A percentile compares a stretch with the other conserved stretches of the same genome.
Conservation (phyloP, 1,140 invertebrate species). For the Orussus abietinus region DNA sequence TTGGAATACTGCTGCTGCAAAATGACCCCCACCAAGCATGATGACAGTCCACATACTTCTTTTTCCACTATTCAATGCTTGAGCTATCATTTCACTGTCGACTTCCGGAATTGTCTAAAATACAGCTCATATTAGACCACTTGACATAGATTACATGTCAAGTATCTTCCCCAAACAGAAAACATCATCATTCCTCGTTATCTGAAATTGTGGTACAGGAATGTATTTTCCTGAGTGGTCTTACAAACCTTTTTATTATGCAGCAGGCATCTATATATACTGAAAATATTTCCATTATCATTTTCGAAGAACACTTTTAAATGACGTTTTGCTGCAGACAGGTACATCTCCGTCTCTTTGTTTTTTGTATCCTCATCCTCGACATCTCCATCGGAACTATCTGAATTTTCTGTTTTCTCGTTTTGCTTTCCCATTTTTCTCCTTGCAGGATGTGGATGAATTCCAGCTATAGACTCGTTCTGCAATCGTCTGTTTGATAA, state of each 20-base stretch:
- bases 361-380: slow-evolving; percentile 27
- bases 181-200: too few species aligned
- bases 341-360: slow-evolving; percentile 36
- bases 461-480: background rate
- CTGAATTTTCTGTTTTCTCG: slow-evolving; percentile 26
- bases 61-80: slow-evolving; percentile 43
- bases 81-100: slow-evolving; percentile 47
- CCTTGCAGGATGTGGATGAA: too few species aligned
- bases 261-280: slow-evolving; percentile 68
- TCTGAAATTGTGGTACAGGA: too few species aligned
- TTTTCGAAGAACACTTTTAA: slow-evolving; percentile 74
- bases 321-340: slow-evolving; percentile 57
- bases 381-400: slow-evolving; percentile 37
- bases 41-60: slow-evolving; percentile 65
- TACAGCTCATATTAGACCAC: too few species aligned
- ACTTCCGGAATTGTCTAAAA: slow-evolving; percentile 53
- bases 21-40: slow-evolving; percentile 83
- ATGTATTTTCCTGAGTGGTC: background rate
- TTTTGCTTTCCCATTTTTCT: too few species aligned
- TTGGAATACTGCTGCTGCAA: slow-evolving; percentile 79
- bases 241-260: slow-evolving; percentile 61
- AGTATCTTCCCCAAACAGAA: too few species aligned
- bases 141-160: slow-evolving; percentile 6
- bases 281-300: slow-evolving; percentile 63
- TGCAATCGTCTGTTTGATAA: too few species aligned